Evolutionary conservation across 1,140 invertebrate species (phyloP).

Genomic region (Nephila pilipes): DNA sequence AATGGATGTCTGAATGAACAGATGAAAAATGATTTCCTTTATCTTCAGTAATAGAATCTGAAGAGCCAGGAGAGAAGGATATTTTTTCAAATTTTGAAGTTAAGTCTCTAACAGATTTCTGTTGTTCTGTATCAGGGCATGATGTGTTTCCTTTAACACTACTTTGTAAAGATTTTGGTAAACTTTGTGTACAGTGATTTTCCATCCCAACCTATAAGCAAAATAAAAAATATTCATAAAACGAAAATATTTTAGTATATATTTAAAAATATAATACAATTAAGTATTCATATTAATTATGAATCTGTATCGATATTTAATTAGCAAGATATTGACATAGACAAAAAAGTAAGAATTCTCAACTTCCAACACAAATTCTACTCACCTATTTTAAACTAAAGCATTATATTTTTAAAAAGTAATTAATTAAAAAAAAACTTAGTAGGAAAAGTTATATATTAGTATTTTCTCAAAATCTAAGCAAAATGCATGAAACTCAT

Average conservation of each 20-base stretch:
- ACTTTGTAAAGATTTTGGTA: conserved; percentile 3
- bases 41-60: conserved; percentile 18
- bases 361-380: too few relatives aligned
- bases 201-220: neutral
- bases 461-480: too few relatives aligned
- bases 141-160: neutral
- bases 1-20: conserved; percentile 3
- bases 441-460: too few relatives aligned
- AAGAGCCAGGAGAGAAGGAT: neutral
- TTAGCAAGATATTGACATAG: too few relatives aligned
- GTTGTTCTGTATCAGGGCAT: conserved; percentile 25
- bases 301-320: too few relatives aligned
- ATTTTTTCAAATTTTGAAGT: conserved; percentile 91
- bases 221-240: conserved; percentile 1
- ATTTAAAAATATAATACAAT: too few relatives aligned
- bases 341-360: too few relatives aligned
- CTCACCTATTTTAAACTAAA: too few relatives aligned
- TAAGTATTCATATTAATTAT: too few relatives aligned
- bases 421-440: too few relatives aligned
- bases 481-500: too few relatives aligned
- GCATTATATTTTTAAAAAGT: too few relatives aligned
- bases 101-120: conserved; percentile 87
- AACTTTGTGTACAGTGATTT: conserved; percentile 8
- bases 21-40: neutral
- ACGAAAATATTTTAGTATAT: neutral